Percentiles rank a stretch among this genome's conserved stretches.
These are phyloP conservation scores for Cavia aperea DNA, from an alignment of 2,113 vertebrate genomes.

Conservation along the genomic window DNA sequence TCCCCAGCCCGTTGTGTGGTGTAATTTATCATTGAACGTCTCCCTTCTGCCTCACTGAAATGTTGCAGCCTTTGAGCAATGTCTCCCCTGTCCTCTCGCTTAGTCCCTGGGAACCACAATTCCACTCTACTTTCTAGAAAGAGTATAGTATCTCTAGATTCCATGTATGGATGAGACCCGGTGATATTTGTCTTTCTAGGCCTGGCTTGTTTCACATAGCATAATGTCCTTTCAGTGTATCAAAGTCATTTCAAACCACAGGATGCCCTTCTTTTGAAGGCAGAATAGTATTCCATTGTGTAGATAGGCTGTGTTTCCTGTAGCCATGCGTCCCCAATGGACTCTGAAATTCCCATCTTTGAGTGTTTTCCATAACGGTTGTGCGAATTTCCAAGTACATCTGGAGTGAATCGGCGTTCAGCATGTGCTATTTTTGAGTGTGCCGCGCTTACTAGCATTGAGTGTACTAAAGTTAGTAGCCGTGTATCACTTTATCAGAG, in stretches of 20 bases:
- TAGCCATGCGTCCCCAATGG: background rate
- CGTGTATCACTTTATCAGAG: fast-evolving
- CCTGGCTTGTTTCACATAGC: background rate
- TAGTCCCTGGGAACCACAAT: background rate
- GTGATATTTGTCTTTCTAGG: background rate
- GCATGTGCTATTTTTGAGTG: fast-evolving
- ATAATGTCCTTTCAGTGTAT: no score
- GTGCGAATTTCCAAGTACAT: fast-evolving
- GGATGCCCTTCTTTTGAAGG: background rate
- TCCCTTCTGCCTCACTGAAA: background rate
- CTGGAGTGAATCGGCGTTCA: fast-evolving
- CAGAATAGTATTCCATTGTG: background rate
- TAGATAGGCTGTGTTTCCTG: background rate
- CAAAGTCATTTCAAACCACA: background rate
- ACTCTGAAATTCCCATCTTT: background rate
- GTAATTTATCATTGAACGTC: background rate
- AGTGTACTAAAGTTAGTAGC: fast-evolving
- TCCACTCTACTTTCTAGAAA: background rate
- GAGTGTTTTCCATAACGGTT: background rate
- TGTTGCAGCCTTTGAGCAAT: background rate
- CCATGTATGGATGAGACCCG: background rate
- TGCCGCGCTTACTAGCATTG: fast-evolving
- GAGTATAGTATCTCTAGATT: background rate
- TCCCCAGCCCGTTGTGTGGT: no score
- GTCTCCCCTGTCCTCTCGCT: background rate